Evolutionary conservation across 2,888 invertebrate species (phyloP).

Genomic region (Pristionchus exspectatus): DNA sequence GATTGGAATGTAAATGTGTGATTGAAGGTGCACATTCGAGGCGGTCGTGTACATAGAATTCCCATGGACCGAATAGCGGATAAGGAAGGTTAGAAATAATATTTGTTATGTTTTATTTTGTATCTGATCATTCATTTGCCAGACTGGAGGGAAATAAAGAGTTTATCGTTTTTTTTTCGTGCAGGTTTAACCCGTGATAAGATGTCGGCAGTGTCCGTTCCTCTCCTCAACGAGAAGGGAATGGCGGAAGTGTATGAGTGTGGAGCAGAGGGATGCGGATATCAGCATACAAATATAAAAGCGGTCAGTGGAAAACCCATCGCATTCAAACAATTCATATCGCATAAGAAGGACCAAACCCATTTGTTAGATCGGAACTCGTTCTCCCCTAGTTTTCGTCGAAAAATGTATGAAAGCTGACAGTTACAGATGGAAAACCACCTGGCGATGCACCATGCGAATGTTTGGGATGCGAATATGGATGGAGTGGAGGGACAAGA

Average conservation of each 20-base stretch:
- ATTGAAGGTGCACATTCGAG: neutral
- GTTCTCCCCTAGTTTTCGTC: neutral
- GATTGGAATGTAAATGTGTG: neutral
- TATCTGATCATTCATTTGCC: neutral
- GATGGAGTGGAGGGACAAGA: constrained; percentile 30
- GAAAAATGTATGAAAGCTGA: neutral
- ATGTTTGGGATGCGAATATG: neutral
- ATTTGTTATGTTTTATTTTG: neutral
- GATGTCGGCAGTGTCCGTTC: neutral
- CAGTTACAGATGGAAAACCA: neutral
- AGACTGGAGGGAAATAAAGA: neutral
- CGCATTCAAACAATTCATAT: neutral
- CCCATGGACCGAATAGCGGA: neutral
- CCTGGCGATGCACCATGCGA: neutral
- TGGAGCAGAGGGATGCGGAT: constrained; percentile 16
- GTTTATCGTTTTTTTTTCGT: too few species aligned
- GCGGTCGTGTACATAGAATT: neutral
- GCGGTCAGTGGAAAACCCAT: neutral
- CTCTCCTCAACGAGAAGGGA: neutral
- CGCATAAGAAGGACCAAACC: neutral
- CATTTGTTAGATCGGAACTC: neutral
- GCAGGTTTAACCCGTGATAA: neutral
- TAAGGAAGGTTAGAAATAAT: neutral
- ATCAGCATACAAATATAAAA: neutral
- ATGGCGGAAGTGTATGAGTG: constrained; percentile 17